Evolutionary conservation across 2,797 vertebrate species (phyloP).

Genomic region (Anomalospiza imberbis): DNA sequence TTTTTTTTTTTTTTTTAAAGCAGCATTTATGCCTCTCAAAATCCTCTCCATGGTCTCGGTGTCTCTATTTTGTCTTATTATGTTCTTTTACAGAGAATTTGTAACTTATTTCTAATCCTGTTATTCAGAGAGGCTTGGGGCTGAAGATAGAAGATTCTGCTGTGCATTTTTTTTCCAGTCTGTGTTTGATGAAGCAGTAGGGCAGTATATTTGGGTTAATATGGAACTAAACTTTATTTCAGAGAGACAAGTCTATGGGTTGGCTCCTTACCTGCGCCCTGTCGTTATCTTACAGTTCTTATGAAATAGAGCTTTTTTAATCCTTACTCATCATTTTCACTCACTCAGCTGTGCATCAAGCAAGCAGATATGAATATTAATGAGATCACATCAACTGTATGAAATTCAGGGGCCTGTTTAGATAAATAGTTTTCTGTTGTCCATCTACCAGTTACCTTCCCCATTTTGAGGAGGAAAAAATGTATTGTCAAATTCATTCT

Average conservation of each 20-base stretch:
- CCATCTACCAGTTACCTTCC: constrained; percentile 75
- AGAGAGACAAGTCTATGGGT: background rate
- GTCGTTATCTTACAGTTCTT: background rate
- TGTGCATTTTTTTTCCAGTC: constrained; percentile 78
- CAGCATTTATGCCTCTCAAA: background rate
- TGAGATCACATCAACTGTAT: constrained; percentile 76
- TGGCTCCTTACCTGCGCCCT: background rate
- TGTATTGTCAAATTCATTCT: constrained; percentile 75
- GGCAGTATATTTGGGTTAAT: background rate
- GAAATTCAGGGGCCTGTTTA: constrained; percentile 54
- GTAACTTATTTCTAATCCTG: constrained; percentile 55
- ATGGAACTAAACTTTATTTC: background rate
- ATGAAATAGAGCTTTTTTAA: background rate
- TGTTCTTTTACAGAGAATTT: constrained; percentile 50
- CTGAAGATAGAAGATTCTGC: constrained; percentile 77
- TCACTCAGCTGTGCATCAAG: constrained; percentile 73
- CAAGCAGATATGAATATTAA: constrained; percentile 80
- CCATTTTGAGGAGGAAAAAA: constrained; percentile 72
- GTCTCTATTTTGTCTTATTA: background rate
- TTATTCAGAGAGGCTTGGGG: constrained; percentile 76
- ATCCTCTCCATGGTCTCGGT: background rate
- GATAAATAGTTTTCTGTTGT: constrained; percentile 76
- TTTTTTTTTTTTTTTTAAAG: background rate
- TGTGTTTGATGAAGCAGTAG: constrained; percentile 78
- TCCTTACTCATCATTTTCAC: background rate